Evolutionary conservation across 2,888 invertebrate species (phyloP), one percentile per base, ranked within the genome.

Genomic region (Macrosiphum euphorbiae): DNA sequence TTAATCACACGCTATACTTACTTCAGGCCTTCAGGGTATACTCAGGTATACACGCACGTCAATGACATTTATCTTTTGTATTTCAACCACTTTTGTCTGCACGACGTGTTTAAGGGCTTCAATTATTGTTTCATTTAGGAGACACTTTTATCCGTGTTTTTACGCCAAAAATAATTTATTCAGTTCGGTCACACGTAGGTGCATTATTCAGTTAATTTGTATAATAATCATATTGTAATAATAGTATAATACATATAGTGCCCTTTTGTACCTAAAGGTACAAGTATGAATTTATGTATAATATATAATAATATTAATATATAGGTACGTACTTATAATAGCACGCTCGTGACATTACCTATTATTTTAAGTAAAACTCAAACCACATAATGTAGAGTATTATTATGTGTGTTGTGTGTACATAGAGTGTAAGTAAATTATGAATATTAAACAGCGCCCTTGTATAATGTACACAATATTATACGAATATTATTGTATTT

Each of bases 181-280:
- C 35, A 20, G 20, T 7, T 35, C 35, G 35, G 78, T 78, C 78
- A 35, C 78, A 78, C 20, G 20, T 78, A 78, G 35, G 35, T 78
- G 78, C 35, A 78, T 20, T 78, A 78, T 78, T 78, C 20, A 78
- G 78, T 78, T 78, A 78, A 78, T 78, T 78, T 78, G 78, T 78
- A 78, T 78, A 35, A 78, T 78, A 78, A 67, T 67, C 61, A n/a
- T 67, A 67, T 58, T 58, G 8, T n/a, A n/a, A 78, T 78, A 78
- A 78, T 67, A 67, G 35, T 35, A n/a, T 67, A 78, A 78, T 78
- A 8, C 20, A 35, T 16, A 78, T 20, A 35, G 78, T 78, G 1
- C 35, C 35, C 35, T n/a, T 16, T 16, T 16, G 67, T 67, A 67
- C 13, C 13, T 35, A 78, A 35, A 78, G 7, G 35, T 35, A 78